Evolutionary conservation across 2,888 invertebrate genomes (phyloP).

Genomic region (Drosophila parthenogenetica): DNA sequence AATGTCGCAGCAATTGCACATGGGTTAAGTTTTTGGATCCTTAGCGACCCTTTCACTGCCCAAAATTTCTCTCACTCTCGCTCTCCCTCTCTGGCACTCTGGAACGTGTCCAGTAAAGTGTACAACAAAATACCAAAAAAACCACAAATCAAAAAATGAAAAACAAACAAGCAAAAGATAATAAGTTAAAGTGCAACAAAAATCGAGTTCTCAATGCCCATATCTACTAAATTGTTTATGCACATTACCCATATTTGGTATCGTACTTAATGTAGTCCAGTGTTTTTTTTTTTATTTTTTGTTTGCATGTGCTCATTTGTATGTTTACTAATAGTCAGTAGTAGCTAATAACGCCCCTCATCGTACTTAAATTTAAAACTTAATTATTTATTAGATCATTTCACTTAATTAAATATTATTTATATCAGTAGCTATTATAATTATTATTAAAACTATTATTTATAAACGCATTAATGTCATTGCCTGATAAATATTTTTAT

Average conservation of each 20-base stretch:
- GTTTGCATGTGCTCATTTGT: neutral
- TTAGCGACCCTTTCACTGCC: conserved; percentile 4
- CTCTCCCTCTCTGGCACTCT: neutral
- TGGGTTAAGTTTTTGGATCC: neutral
- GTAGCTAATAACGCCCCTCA: conserved; percentile 17
- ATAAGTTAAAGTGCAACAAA: neutral
- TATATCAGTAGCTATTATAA: neutral
- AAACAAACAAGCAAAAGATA: neutral
- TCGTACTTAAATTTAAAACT: neutral
- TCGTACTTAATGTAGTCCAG: neutral
- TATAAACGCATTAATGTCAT: neutral
- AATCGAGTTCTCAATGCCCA: conserved; percentile 4
- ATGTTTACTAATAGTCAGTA: conserved; percentile 31
- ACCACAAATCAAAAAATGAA: neutral
- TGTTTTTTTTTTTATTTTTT: conserved; percentile 8
- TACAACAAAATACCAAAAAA: conserved; percentile 51
- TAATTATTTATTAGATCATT: conserved; percentile 23
- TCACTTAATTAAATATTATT: conserved; percentile 9
- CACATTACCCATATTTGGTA: neutral
- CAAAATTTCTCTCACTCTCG: neutral
- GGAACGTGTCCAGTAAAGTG: conserved; percentile 7
- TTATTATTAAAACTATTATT: conserved; percentile 13
- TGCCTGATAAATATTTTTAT: neutral
- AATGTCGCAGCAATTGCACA: conserved; percentile 7
- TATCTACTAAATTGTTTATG: neutral